These are phyloP conservation scores for Telmatherina bonti DNA, from an alignment of 2,797 vertebrate species.

Conservation along the genomic window DNA sequence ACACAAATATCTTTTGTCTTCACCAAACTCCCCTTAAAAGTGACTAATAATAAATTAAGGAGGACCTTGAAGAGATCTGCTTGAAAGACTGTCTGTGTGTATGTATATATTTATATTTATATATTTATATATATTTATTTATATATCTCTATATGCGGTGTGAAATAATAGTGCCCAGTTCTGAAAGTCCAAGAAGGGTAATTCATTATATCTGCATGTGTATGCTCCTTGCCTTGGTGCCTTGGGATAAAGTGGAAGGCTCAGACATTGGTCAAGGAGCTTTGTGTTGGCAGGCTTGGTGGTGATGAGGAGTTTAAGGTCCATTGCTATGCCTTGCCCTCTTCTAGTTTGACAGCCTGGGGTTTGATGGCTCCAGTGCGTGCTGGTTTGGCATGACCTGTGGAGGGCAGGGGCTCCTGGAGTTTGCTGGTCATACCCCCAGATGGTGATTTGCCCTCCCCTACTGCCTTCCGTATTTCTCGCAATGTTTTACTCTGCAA, in stretches of 20 bases:
- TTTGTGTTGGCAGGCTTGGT: slow-evolving; percentile 59
- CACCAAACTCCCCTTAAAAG: slow-evolving; percentile 78
- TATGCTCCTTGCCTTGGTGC: slow-evolving; percentile 53
- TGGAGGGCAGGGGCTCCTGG: slow-evolving; percentile 84
- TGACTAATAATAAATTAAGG: slow-evolving; percentile 87
- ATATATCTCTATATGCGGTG: slow-evolving; percentile 82
- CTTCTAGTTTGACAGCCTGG: slow-evolving; percentile 92
- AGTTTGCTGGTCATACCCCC: slow-evolving; percentile 86
- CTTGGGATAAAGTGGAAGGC: slow-evolving; percentile 50
- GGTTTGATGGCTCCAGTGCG: slow-evolving; percentile 95
- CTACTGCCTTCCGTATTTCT: slow-evolving; percentile 78
- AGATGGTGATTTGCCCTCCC: slow-evolving; percentile 85
- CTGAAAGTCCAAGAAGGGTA: slow-evolving; percentile 68
- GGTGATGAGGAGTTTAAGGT: slow-evolving; percentile 72
- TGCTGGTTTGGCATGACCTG: slow-evolving; percentile 87
- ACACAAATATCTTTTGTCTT: slow-evolving; percentile 51
- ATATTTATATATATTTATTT: slow-evolving; percentile 83
- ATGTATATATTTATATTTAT: slow-evolving; percentile 83
- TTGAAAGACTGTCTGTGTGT: slow-evolving; percentile 83
- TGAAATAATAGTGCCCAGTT: slow-evolving; percentile 79
- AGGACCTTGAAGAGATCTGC: slow-evolving; percentile 82
- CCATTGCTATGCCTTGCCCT: slow-evolving; percentile 90
- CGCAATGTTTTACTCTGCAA: slow-evolving; percentile 86
- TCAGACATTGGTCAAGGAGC: slow-evolving; percentile 50
- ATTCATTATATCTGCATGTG: slow-evolving; percentile 61